Evolutionary conservation across 2,113 vertebrate species (phyloP).

Genomic region (Symphodus melops): DNA sequence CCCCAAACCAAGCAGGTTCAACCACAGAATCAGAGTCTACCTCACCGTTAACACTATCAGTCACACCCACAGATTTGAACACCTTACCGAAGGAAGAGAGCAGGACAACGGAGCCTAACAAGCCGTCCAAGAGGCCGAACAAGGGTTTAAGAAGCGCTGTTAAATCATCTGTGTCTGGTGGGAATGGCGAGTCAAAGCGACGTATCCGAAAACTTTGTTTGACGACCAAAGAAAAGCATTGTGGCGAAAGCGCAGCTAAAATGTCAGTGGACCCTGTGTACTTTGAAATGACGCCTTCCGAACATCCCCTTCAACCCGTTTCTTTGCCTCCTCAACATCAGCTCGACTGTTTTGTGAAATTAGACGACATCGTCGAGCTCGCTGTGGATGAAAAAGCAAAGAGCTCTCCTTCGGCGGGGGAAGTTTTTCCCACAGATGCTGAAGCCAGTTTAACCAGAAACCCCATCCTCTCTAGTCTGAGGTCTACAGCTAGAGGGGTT

Average conservation of each 20-base stretch:
- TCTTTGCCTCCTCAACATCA: background rate
- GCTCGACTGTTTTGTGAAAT: background rate
- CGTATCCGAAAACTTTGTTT: background rate
- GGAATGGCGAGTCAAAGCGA: background rate
- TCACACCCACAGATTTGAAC: background rate
- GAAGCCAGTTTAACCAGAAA: background rate
- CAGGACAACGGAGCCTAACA: background rate
- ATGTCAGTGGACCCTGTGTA: conserved; percentile 15
- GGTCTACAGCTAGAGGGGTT: background rate
- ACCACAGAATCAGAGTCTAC: background rate
- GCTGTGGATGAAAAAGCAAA: background rate
- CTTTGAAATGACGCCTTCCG: conserved; percentile 64
- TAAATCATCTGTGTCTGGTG: background rate
- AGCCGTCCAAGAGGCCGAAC: conserved; percentile 48
- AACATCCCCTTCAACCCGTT: background rate
- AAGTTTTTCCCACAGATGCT: background rate
- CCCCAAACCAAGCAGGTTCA: background rate
- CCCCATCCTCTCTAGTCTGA: background rate
- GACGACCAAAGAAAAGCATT: conserved; percentile 27
- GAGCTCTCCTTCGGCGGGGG: background rate
- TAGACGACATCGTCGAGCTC: background rate
- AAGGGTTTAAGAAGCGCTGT: conserved; percentile 8
- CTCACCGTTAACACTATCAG: background rate
- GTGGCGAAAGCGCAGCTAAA: background rate
- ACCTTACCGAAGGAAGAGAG: background rate